Base-by-base conservation (phyloP, 2,888 invertebrate genomes). In the Tetheella fluctuosa region DNA sequence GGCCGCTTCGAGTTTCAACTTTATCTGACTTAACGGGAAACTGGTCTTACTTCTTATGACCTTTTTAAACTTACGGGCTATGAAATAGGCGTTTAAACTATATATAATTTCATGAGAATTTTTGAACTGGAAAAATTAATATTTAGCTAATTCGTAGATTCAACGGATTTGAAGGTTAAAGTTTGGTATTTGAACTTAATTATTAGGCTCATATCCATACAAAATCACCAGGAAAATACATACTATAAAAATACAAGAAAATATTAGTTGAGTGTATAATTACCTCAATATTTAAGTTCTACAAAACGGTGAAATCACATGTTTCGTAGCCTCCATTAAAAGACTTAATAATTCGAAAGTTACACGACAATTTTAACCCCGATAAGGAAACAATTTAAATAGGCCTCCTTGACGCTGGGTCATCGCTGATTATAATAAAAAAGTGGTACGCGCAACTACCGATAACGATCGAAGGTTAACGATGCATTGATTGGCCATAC, bases 261-360 rank as follows among this genome's bases (percentile, higher is more conserved):
- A n/a, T n/a, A n/a, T n/a, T n/a, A n/a, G n/a, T n/a, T n/a, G n/a
- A n/a, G n/a, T n/a, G n/a, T n/a, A n/a, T n/a, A n/a, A n/a, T n/a
- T n/a, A n/a, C n/a, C n/a, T n/a, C n/a, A n/a, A n/a, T n/a, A n/a
- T n/a, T n/a, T n/a, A n/a, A n/a, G n/a, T n/a, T n/a, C n/a, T n/a
- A n/a, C n/a, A 10, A 2, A 54, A 54, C 25, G 52, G 56, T 7
- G 23, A 23, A 58, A 15, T 17, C 20, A 23, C n/a, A 48, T 34
- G 56, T 59, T 60, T 68, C 61, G 64, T 73, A 71, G 76, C 79
- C 74, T 48, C 59, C 69, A 59, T 57, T 55, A 42, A 48, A 73
- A 73, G 79, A 86, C 83, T 83, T 85, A 88, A 84, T 76, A 72
- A 82, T 84, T 81, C 79, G 81, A 85, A 89, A 88, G 81, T 77